These are phyloP conservation scores for Drosophila picticornis DNA, from an alignment of 2,888 invertebrate species.

Conservation along the genomic window DNA sequence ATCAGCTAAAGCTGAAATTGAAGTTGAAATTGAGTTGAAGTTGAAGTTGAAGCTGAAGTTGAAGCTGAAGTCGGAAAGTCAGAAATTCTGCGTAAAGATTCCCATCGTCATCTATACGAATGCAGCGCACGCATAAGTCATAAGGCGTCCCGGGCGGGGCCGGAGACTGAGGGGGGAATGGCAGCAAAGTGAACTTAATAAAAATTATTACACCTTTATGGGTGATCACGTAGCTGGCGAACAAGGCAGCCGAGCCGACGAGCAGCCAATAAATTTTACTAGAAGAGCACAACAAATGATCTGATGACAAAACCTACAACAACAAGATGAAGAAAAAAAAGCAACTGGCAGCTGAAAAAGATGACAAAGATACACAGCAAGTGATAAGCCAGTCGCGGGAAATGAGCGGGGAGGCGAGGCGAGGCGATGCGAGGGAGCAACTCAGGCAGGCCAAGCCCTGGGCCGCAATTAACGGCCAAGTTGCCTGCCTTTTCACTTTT, in stretches of 20 bases:
- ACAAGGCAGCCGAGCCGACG: conserved; percentile 41
- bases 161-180: not conserved
- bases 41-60: conserved; percentile 10
- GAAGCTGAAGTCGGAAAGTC: conserved; percentile 20
- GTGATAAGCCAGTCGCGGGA: conserved; percentile 38
- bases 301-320: conserved; percentile 46
- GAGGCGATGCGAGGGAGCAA: not conserved
- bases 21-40: conserved; percentile 20
- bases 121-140: conserved; percentile 76
- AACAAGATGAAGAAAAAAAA: not conserved
- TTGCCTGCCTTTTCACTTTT: conserved; percentile 13
- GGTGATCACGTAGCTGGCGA: conserved; percentile 84
- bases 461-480: conserved; percentile 42
- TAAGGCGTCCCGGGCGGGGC: conserved; percentile 42
- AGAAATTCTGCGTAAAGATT: conserved; percentile 72
- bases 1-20: conserved; percentile 19
- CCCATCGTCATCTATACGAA: conserved; percentile 59
- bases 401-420: not conserved
- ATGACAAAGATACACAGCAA: conserved; percentile 58
- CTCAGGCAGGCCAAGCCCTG: conserved; percentile 39
- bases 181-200: conserved; percentile 73
- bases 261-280: conserved; percentile 75
- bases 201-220: conserved; percentile 85
- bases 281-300: conserved; percentile 70
- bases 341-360: conserved; percentile 50